Conservation (phyloP, 2,888 invertebrate species). For the Bellardia bayeri region DNA sequence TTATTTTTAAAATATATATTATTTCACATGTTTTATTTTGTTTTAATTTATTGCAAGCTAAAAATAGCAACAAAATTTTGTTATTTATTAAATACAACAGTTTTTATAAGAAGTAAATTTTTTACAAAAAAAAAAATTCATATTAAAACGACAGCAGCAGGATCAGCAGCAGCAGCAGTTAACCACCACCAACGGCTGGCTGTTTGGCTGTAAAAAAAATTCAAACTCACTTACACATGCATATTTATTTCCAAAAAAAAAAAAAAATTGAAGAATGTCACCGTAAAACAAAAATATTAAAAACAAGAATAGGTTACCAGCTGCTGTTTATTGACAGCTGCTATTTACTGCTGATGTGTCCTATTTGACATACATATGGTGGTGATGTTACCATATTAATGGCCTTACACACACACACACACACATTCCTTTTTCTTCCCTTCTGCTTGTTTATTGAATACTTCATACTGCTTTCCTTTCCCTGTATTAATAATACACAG, state of each 20-base stretch:
- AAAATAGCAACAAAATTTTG: slow-evolving; percentile 43
- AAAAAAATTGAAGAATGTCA: slow-evolving; percentile 58
- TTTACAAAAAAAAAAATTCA: neutral
- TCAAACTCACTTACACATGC: slow-evolving; percentile 5
- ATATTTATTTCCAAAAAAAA: too few species aligned
- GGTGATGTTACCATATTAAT: slow-evolving; percentile 60
- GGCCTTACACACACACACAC: slow-evolving; percentile 26
- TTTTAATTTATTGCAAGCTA: neutral
- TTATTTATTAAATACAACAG: slow-evolving; percentile 50
- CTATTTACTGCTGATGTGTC: slow-evolving; percentile 63
- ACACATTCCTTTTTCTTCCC: slow-evolving; percentile 14
- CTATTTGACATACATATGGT: slow-evolving; percentile 71
- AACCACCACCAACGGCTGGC: slow-evolving; percentile 54
- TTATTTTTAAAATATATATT: neutral
- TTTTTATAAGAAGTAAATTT: slow-evolving; percentile 19
- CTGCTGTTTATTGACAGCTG: slow-evolving; percentile 73
- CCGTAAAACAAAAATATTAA: slow-evolving; percentile 49
- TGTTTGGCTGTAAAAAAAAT: neutral
- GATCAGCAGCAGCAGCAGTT: slow-evolving; percentile 24
- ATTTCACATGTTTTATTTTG: slow-evolving; percentile 10
- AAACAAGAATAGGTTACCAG: slow-evolving; percentile 67
- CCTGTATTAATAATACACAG: slow-evolving; percentile 8
- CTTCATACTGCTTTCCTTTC: slow-evolving; percentile 6
- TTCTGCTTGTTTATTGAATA: slow-evolving; percentile 20
- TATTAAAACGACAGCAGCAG: slow-evolving; percentile 25